phyloP scores from a whole-genome alignment of 2,888 invertebrate species.

The Drosophila mulleri region DNA sequence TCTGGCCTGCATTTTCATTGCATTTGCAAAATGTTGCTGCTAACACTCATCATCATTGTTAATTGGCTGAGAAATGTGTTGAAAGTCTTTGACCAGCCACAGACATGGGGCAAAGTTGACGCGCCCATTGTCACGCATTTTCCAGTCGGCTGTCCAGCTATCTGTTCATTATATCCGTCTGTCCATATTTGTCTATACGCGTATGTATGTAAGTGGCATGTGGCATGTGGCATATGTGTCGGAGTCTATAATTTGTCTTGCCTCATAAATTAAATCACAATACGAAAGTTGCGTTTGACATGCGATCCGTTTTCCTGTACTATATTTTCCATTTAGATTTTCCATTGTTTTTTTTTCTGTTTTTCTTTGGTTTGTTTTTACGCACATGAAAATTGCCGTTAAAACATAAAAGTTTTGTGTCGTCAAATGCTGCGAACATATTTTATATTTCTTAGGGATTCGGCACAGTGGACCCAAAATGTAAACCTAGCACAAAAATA shows the following conservation, averaged over 20 bases:
- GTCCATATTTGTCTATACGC: slow-evolving; percentile 5
- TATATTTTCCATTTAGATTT: slow-evolving; percentile 11
- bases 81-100: slow-evolving; percentile 31
- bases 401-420: slow-evolving; percentile 60
- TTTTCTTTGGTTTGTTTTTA: slow-evolving; percentile 8
- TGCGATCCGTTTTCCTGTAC: slow-evolving; percentile 59
- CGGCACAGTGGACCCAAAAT: slow-evolving; percentile 28
- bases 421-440: slow-evolving; percentile 36
- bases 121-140: slow-evolving; percentile 63
- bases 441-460: slow-evolving; percentile 9
- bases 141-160: slow-evolving; percentile 13
- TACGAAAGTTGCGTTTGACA: slow-evolving; percentile 75
- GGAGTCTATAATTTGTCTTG: slow-evolving; percentile 64
- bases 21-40: slow-evolving; percentile 36
- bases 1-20: slow-evolving; percentile 37
- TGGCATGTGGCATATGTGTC: slow-evolving; percentile 41
- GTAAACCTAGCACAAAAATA: too few relatives aligned
- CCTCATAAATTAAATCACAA: slow-evolving; percentile 77
- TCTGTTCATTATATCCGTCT: slow-evolving; percentile 17
- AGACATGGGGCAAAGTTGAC: slow-evolving; percentile 49
- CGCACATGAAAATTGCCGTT: slow-evolving; percentile 61
- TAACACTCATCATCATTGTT: slow-evolving; percentile 55
- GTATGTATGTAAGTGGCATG: background rate
- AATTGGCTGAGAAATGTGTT: slow-evolving; percentile 68
- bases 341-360: background rate